These are phyloP conservation scores for Wiebesia pumilae DNA, from an alignment of 1,140 invertebrate genomes.

Conservation along the genomic window DNA sequence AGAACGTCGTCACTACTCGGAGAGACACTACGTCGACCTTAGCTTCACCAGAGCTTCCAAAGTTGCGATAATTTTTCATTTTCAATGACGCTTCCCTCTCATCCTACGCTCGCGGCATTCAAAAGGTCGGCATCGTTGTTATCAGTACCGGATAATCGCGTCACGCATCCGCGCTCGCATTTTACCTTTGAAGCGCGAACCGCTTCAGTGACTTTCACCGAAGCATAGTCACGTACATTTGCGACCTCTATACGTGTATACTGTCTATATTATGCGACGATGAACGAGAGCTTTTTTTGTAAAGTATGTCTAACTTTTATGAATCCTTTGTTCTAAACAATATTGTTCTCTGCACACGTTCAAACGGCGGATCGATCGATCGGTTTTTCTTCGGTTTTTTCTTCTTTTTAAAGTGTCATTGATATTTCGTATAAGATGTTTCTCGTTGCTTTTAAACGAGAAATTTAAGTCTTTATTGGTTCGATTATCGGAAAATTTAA, in stretches of 20 bases:
- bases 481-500: conserved; percentile 24
- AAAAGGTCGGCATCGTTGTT: conserved; percentile 22
- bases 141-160: conserved; percentile 48
- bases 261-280: not conserved
- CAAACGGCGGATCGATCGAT: conserved; percentile 16
- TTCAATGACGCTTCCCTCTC: not conserved
- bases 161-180: conserved; percentile 29
- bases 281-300: conserved; percentile 27
- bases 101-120: not conserved
- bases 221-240: not conserved
- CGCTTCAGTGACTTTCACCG: not conserved
- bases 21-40: conserved; percentile 8
- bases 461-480: not conserved
- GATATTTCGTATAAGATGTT: not conserved
- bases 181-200: conserved; percentile 13
- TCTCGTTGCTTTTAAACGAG: not conserved
- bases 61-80: conserved; percentile 37
- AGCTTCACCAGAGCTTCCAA: not conserved
- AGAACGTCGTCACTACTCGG: not conserved
- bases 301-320: not conserved
- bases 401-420: not conserved
- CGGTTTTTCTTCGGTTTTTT: conserved; percentile 20
- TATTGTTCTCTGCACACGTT: not conserved
- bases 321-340: conserved; percentile 28
- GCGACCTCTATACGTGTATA: not conserved